Evolutionary conservation across 2,888 invertebrate genomes (phyloP).

Genomic region (Phengaris arion): DNA sequence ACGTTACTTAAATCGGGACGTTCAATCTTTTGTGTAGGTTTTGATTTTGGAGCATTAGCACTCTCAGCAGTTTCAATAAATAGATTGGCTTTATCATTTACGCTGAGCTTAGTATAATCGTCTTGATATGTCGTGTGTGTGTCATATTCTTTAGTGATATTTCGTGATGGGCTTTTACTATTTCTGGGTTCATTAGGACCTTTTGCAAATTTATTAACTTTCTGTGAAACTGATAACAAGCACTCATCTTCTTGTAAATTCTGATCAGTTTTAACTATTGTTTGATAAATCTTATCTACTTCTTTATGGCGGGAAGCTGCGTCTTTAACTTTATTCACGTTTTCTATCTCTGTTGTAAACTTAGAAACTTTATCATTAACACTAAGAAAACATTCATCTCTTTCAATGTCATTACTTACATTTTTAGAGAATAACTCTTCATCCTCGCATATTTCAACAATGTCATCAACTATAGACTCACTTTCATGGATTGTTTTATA

Average conservation of each 20-base stretch:
- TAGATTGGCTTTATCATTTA: constrained; percentile 83
- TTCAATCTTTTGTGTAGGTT: constrained; percentile 61
- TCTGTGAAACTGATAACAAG: constrained; percentile 83
- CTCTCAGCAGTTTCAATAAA: constrained; percentile 82
- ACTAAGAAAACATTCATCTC: constrained; percentile 75
- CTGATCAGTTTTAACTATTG: constrained; percentile 71
- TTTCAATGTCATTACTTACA: constrained; percentile 57
- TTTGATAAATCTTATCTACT: constrained; percentile 63
- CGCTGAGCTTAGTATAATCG: constrained; percentile 77
- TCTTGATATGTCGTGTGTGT: constrained; percentile 74
- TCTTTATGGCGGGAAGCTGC: constrained; percentile 54
- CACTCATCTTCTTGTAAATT: constrained; percentile 80
- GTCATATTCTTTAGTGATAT: constrained; percentile 72
- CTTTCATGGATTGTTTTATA: constrained; percentile 78
- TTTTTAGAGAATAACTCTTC: constrained; percentile 68
- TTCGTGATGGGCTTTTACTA: constrained; percentile 60
- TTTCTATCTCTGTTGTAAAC: constrained; percentile 67
- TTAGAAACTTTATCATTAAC: constrained; percentile 80
- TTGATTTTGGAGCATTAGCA: constrained; percentile 64
- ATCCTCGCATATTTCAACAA: constrained; percentile 76
- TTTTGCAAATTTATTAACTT: constrained; percentile 84
- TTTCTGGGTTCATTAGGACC: constrained; percentile 61
- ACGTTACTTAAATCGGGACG: constrained; percentile 77
- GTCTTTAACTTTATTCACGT: constrained; percentile 54
- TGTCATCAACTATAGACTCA: constrained; percentile 80